A percentile compares a stretch with the other conserved stretches of the same genome.
These are phyloP conservation scores for Hippoglossus stenolepis DNA, from an alignment of 2,113 vertebrate species.

Conservation along the genomic window DNA sequence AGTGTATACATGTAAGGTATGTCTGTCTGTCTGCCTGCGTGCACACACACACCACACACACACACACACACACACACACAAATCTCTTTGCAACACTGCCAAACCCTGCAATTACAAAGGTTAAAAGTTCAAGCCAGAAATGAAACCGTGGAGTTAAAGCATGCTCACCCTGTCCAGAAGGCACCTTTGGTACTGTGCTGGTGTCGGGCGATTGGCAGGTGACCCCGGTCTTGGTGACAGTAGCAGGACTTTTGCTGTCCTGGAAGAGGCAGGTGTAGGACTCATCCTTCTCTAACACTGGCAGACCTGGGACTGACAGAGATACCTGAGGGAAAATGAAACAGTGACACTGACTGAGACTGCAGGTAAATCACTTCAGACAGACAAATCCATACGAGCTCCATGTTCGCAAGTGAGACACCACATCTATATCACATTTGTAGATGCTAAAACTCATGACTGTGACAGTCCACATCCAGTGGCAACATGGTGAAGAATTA, in stretches of 20 bases:
- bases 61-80: background rate
- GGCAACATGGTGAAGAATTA: background rate
- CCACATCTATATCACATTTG: background rate
- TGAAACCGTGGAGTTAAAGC: background rate
- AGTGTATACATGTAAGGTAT: background rate
- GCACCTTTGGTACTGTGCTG: conserved; percentile 82
- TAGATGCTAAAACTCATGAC: background rate
- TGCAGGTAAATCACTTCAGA: background rate
- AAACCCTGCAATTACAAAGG: conserved; percentile 10
- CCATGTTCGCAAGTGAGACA: background rate
- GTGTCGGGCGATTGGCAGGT: conserved; percentile 90
- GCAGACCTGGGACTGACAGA: conserved; percentile 87
- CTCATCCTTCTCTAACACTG: conserved; percentile 84
- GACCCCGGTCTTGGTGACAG: conserved; percentile 85
- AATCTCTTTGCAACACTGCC: conserved; percentile 6
- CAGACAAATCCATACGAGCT: background rate
- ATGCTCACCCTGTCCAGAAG: conserved; percentile 87
- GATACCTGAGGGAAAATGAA: conserved; percentile 82
- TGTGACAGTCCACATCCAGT: background rate
- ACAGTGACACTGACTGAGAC: background rate
- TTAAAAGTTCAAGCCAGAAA: background rate
- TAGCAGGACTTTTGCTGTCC: conserved; percentile 85
- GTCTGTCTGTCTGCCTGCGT: background rate
- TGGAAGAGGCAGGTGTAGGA: conserved; percentile 91
- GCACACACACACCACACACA: background rate